Conservation (phyloP, 2,797 vertebrate genomes). For the Gadopsis marmoratus region DNA sequence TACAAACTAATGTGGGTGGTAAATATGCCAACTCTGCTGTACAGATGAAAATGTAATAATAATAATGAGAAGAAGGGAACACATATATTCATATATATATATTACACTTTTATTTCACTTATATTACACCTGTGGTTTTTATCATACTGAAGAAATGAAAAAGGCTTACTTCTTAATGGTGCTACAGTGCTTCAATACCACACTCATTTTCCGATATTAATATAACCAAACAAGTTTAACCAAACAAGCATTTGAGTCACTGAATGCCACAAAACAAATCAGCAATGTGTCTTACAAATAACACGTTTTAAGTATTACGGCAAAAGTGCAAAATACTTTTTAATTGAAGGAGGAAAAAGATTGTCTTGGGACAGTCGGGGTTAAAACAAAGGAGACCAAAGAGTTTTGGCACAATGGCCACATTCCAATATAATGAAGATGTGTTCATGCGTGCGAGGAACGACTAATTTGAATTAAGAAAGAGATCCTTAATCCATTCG, state of each 20-base stretch:
- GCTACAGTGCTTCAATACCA: neutral
- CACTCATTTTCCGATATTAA: neutral
- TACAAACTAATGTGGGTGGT: constrained; percentile 1
- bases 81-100: neutral
- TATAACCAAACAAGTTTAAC: neutral
- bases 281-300: neutral
- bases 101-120: no score
- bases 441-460: neutral
- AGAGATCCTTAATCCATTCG: neutral
- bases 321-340: neutral
- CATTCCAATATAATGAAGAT: constrained; percentile 9
- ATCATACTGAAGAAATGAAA: neutral
- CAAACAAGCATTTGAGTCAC: neutral
- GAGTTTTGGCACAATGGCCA: neutral
- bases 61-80: neutral
- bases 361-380: neutral
- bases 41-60: neutral
- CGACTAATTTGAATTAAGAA: neutral
- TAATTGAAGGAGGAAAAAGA: neutral
- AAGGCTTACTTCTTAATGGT: neutral
- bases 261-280: neutral
- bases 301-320: neutral
- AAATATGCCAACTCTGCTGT: constrained; percentile 3
- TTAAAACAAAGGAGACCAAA: neutral
- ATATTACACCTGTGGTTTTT: neutral